These are phyloP conservation scores for Tachycineta bicolor DNA, from an alignment of 2,113 vertebrate species.

Conservation along the genomic window DNA sequence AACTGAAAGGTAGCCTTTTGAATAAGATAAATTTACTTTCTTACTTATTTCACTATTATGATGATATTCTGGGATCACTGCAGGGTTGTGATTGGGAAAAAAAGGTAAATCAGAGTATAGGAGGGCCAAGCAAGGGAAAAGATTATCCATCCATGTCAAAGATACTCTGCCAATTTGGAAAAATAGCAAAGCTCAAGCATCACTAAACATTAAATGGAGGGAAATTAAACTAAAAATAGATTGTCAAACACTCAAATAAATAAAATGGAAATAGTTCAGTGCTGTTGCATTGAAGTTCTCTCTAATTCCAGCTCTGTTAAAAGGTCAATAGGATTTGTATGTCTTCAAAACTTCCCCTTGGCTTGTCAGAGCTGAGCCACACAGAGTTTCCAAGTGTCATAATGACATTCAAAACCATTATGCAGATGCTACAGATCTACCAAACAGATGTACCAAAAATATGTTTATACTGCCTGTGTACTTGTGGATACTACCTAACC, in stretches of 20 bases:
- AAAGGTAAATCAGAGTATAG: background rate
- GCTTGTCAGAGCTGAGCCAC: background rate
- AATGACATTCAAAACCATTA: background rate
- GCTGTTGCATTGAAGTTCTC: background rate
- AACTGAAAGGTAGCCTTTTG: background rate
- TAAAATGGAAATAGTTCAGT: background rate
- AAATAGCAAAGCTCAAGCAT: background rate
- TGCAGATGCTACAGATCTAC: background rate
- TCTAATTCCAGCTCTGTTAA: background rate
- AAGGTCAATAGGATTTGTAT: background rate
- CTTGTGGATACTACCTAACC: background rate
- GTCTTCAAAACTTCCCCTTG: background rate
- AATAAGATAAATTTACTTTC: background rate
- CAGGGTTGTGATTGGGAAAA: background rate
- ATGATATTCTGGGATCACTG: background rate
- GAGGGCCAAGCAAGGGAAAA: background rate
- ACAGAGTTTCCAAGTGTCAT: background rate
- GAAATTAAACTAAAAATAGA: background rate
- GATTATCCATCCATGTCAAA: background rate
- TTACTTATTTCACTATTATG: background rate
- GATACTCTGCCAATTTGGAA: background rate
- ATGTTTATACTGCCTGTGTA: fast-evolving
- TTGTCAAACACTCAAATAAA: background rate
- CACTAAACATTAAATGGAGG: background rate
- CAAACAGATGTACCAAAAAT: background rate